Percentiles rank a stretch among this genome's conserved stretches.
These are phyloP conservation scores for Rousettus madagascariensis DNA, from an alignment of 2,797 vertebrate genomes.

Conservation along the genomic window DNA sequence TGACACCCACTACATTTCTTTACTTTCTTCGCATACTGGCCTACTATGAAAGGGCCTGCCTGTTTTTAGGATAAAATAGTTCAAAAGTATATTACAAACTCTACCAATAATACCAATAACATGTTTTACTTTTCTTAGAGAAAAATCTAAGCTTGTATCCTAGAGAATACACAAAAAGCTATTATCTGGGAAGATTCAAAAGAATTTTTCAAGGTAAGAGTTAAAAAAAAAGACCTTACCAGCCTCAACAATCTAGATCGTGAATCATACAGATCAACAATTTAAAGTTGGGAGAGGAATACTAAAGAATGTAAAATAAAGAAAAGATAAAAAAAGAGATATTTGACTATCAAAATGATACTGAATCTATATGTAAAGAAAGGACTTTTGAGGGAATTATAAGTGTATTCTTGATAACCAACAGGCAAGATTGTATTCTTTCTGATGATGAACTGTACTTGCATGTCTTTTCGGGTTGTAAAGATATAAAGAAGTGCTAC, in stretches of 20 bases:
- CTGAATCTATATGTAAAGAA: neutral
- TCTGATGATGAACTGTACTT: neutral
- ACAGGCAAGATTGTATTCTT: neutral
- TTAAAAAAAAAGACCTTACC: neutral
- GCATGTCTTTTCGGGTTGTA: neutral
- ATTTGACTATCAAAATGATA: neutral
- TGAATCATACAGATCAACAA: neutral
- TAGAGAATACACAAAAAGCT: neutral
- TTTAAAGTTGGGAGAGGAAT: fast-evolving
- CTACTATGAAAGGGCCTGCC: fast-evolving
- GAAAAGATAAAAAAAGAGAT: neutral
- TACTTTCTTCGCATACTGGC: neutral
- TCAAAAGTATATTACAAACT: neutral
- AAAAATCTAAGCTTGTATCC: neutral
- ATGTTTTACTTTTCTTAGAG: neutral
- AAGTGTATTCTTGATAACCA: neutral
- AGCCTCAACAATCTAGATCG: neutral
- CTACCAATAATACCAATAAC: neutral
- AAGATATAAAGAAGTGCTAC: neutral
- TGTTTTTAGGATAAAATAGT: neutral
- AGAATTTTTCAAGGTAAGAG: neutral
- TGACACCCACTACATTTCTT: neutral
- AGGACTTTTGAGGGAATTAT: neutral
- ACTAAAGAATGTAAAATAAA: neutral
- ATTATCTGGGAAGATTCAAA: neutral